Base-by-base conservation (phyloP, 2,797 vertebrate genomes). In the Myoxocephalus aenaeus region DNA sequence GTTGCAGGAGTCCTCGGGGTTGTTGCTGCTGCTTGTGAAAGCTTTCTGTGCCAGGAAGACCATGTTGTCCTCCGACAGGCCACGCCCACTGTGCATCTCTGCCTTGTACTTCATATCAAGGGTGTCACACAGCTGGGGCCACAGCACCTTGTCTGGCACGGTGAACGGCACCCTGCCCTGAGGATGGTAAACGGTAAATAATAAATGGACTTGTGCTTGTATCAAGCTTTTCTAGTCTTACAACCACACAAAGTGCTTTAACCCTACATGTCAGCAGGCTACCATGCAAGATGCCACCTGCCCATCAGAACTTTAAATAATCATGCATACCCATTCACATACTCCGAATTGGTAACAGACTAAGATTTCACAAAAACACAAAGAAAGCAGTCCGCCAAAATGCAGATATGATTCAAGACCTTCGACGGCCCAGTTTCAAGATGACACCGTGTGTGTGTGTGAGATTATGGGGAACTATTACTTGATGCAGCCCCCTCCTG, bases 31-130 rank as follows among this genome's bases (percentile, higher is more conserved):
- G 93, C 92, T 96, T 78, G 95, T 96, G 91, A 99, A 99, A 69
- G 97, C 96, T 56, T 99, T 99, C 92, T 99, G 98, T 0, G 97
- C 97, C 83, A 99, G 90, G 87, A 99, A 99, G 79, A 98, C 95
- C 70, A 99, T 92, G 92, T 98, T 99, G 81, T 99, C 97, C 77
- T 98, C 98, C 7, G 97, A 97, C 77, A 99, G 94, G 76, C 98
- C 98, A 0, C 97, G 96, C 65, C 89, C 95, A 70, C 97, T 99
- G 92, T 99, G 97, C 92, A 99, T 97, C 87, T 99, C 97, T 0
- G 97, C 97, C 91, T 98, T 99, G 94, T 98, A 98, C 86, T 98
- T 99, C 97, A 98, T 97, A 89, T 99, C 96, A 22, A 99, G 96
- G 0, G 97, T 96, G 69, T 98, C 97, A 0, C 97, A 98, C 58